Evolutionary conservation across 2,888 invertebrate genomes (phyloP).

Genomic region (Monoplex corrugatus): DNA sequence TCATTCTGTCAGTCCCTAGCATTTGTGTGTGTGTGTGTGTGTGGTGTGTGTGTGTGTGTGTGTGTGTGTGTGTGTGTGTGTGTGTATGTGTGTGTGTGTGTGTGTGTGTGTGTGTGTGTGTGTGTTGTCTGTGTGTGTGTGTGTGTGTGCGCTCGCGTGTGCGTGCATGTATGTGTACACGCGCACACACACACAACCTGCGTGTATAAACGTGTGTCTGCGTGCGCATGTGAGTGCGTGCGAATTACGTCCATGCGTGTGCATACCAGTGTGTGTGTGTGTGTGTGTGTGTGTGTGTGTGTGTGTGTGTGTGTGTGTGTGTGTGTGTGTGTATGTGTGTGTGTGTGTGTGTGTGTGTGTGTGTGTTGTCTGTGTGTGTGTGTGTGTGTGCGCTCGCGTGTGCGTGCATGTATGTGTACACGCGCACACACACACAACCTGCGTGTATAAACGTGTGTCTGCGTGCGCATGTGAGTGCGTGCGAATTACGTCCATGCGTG

Average conservation of each 20-base stretch:
- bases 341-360: slow-evolving; percentile 23
- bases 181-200: no score
- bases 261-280: no score
- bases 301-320: slow-evolving; percentile 23
- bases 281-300: slow-evolving; percentile 33
- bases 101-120: slow-evolving; percentile 20
- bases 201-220: no score
- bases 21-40: background rate
- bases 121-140: background rate
- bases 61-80: slow-evolving; percentile 8
- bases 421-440: no score
- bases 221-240: background rate
- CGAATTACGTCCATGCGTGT: no score
- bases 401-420: background rate
- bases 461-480: background rate
- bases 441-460: no score
- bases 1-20: no score
- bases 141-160: no score
- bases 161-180: background rate
- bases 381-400: no score
- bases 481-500: no score
- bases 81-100: background rate
- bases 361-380: background rate
- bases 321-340: background rate
- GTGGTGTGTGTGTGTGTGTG: slow-evolving; percentile 33